Base-by-base conservation (phyloP, 2,797 vertebrate species). In the Myripristis jacobus region DNA sequence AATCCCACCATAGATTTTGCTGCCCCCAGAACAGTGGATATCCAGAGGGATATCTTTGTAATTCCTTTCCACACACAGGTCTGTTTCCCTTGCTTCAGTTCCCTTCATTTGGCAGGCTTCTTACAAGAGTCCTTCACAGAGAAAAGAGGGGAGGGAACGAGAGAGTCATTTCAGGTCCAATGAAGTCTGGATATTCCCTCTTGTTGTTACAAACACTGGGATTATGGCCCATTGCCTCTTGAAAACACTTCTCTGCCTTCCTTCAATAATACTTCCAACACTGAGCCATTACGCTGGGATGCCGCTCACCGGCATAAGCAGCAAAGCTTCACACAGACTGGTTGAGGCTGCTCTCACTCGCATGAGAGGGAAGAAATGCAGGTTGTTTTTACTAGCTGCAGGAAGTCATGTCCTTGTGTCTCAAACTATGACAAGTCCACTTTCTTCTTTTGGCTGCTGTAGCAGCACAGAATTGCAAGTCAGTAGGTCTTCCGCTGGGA, bases 171-270 rank as follows among this genome's bases (percentile, higher is more conserved):
- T 77, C 50, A 62, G 64, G 67, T 54, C 66, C 13, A 34, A 50
- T 55, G 10, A 47, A 38, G 73, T 57, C 78, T 61, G 79, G 67
- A 76, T 73, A 66, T 55, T 53, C 47, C 56, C 70, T 81, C 60
- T 80, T 81, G 79, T 84, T 81, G 87, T 75, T 63, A 54, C 79
- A 85, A 87, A 88, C 79, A 81, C 68, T 73, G 64, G 78, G 78
- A 86, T 90, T 85, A 83, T 56, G 75, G 72, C 59, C 66, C 66
- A 54, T 69, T 68, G 79, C 66, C 53, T 79, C 77, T 66, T 56
- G 59, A 69, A 78, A 81, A 78, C 73, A 50, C 69, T 67, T 62
- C 63, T 73, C 38, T 59, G 63, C 31, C 61, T 82, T 67, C 75
- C 48, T 63, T 66, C 72, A 55, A 73, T 81, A 82, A 85, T 81